Percentiles rank a stretch among this genome's conserved stretches.
Conservation (phyloP, 2,888 invertebrate genomes). For the Pinctada fucata region DNA sequence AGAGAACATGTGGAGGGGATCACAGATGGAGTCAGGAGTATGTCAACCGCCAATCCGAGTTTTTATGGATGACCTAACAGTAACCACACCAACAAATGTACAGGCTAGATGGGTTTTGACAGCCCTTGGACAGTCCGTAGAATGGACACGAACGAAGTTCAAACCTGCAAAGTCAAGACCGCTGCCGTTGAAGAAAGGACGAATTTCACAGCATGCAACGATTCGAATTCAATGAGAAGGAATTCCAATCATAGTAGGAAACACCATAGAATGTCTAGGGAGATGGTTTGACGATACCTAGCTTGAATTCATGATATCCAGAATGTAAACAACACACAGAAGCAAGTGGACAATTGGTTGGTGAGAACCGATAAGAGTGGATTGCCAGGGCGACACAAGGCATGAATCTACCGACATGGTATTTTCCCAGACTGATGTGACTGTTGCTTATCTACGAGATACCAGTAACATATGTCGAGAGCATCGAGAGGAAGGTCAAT, state of each 20-base stretch:
- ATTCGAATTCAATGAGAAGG: background rate
- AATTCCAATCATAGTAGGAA: constrained; percentile 5
- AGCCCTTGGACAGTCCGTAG: constrained; percentile 9
- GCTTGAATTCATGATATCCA: background rate
- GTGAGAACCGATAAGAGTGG: background rate
- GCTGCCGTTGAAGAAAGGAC: constrained; percentile 30
- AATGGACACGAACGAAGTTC: constrained; percentile 21
- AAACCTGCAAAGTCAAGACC: constrained; percentile 15
- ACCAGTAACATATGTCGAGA: background rate
- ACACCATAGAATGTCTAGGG: constrained; percentile 29
- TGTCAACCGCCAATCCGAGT: background rate
- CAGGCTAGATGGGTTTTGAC: constrained; percentile 26
- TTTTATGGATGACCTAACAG: constrained; percentile 9
- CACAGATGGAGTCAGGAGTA: constrained; percentile 7
- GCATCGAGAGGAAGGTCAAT: background rate
- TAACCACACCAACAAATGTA: constrained; percentile 10
- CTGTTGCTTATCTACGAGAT: background rate
- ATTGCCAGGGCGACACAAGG: background rate
- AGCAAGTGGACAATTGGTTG: background rate
- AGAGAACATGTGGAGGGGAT: constrained; percentile 20
- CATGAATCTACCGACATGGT: background rate
- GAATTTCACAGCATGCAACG: constrained; percentile 7
- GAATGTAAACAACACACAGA: background rate
- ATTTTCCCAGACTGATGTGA: background rate
- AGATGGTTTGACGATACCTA: background rate